A percentile compares a stretch with the other conserved stretches of the same genome.
Conservation (phyloP, 2,797 vertebrate genomes). For the Hemitrygon akajei region DNA sequence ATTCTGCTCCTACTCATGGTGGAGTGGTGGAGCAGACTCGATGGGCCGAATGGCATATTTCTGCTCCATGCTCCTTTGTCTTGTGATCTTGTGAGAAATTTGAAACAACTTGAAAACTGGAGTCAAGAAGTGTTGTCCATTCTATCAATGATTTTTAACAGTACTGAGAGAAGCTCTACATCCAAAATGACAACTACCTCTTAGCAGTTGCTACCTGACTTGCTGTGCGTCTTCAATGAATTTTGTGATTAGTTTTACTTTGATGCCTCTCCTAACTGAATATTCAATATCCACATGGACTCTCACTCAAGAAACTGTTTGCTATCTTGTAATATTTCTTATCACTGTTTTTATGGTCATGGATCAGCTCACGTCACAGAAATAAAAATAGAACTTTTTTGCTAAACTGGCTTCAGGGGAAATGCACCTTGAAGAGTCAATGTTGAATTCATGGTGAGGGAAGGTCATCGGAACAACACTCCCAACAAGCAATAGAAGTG, state of each 20-base stretch:
- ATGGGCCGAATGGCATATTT: too few species aligned
- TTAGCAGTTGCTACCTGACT: neutral
- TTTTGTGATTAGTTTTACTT: neutral
- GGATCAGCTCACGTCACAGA: neutral
- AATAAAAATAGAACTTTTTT: neutral
- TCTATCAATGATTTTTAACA: neutral
- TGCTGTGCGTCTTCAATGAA: neutral
- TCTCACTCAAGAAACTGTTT: neutral
- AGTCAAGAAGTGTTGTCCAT: neutral
- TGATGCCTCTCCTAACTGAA: neutral
- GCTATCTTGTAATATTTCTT: neutral
- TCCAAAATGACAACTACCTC: neutral
- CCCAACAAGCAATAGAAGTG: neutral
- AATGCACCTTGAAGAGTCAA: neutral
- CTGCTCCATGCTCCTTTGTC: too few species aligned
- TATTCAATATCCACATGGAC: neutral
- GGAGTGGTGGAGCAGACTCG: too few species aligned
- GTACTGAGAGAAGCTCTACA: neutral
- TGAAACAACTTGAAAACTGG: neutral
- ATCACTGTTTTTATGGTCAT: neutral
- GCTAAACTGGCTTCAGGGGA: neutral
- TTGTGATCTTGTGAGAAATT: too few species aligned
- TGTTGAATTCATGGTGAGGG: neutral
- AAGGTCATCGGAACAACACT: neutral
- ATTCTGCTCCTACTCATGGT: too few species aligned